These are phyloP conservation scores for Rosalia funebris DNA, from an alignment of 2,888 invertebrate species.

Conservation along the genomic window DNA sequence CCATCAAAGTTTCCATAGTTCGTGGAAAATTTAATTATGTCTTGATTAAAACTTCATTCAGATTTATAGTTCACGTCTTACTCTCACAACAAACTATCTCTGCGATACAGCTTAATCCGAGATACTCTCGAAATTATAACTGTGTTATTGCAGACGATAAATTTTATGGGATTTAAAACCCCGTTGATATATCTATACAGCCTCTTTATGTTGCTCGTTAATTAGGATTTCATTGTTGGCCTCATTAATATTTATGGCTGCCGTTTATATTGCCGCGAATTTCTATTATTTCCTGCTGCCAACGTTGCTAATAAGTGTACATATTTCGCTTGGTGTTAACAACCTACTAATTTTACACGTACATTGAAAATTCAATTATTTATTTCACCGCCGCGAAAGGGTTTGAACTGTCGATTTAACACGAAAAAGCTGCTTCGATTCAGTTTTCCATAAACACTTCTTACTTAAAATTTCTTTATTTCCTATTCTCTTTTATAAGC, in stretches of 20 bases:
- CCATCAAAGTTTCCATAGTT: neutral
- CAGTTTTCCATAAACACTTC: neutral
- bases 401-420: neutral
- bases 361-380: neutral
- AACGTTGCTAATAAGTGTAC: neutral
- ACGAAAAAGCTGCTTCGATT: neutral
- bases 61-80: neutral
- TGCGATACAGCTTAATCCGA: neutral
- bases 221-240: constrained; percentile 17
- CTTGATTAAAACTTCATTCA: neutral
- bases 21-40: neutral
- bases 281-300: neutral
- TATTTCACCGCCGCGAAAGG: neutral
- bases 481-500: neutral
- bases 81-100: neutral
- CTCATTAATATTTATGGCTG: constrained; percentile 23
- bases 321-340: neutral
- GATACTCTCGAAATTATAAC: constrained; percentile 8
- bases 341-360: neutral
- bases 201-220: constrained; percentile 12
- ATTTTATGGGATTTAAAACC: constrained; percentile 14
- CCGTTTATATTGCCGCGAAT: constrained; percentile 13
- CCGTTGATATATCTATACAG: constrained; percentile 11
- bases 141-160: constrained; percentile 12
- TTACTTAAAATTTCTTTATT: neutral